These are phyloP conservation scores for Ameiurus melas DNA, from an alignment of 2,113 vertebrate genomes.

Conservation along the genomic window DNA sequence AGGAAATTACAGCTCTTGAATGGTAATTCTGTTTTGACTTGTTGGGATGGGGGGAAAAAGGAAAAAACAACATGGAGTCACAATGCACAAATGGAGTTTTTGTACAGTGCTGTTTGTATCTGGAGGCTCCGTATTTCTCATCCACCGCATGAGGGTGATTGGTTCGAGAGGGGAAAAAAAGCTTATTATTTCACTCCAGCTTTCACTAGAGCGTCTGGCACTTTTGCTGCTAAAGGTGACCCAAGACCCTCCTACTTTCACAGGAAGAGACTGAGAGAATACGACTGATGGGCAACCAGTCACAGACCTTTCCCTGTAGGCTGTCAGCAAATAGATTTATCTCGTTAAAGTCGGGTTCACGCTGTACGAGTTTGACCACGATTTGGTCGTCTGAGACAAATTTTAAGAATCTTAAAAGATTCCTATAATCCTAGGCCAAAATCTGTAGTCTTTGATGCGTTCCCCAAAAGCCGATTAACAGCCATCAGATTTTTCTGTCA, in stretches of 20 bases:
- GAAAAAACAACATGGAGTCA: not conserved
- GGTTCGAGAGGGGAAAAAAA: not conserved
- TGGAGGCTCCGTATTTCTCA: not conserved
- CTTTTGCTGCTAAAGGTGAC: not conserved
- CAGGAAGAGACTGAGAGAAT: not conserved
- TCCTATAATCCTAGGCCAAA: too few species aligned
- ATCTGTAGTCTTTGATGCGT: too few species aligned
- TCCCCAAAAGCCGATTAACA: too few species aligned
- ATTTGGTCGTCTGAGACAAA: too few species aligned
- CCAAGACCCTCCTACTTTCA: not conserved
- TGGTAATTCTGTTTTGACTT: constrained; percentile 22
- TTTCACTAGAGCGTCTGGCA: not conserved
- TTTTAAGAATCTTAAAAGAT: too few species aligned
- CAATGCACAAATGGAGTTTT: not conserved
- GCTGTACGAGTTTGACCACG: too few species aligned
- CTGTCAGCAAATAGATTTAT: not conserved
- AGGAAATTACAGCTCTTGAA: constrained; percentile 43
- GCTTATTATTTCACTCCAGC: not conserved
- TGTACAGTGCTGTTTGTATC: not conserved
- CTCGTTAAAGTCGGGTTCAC: not conserved
- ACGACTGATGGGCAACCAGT: not conserved
- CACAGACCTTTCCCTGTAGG: not conserved
- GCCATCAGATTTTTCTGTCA: too few species aligned
- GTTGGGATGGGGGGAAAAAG: not conserved
- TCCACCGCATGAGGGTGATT: not conserved